A percentile compares a stretch with the other conserved stretches of the same genome.
Conservation (phyloP, 2,888 invertebrate species). For the Calephelis perditalis region DNA sequence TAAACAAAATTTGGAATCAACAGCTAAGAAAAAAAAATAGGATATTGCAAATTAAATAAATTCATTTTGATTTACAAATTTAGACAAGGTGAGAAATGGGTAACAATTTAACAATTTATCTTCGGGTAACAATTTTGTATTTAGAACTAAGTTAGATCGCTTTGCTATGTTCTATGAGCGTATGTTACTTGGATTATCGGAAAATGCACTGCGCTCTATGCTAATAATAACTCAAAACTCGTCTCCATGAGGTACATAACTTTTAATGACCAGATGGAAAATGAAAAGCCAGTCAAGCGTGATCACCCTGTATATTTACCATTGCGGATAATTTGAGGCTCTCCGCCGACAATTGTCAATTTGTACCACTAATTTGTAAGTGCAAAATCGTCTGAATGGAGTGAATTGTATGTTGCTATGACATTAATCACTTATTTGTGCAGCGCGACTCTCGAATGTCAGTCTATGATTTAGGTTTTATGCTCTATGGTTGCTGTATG, state of each 20-base stretch:
- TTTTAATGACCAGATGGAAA: constrained; percentile 16
- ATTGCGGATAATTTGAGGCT: constrained; percentile 5
- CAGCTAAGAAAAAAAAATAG: too few relatives aligned
- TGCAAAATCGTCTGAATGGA: constrained; percentile 3
- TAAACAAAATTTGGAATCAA: too few relatives aligned
- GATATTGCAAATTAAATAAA: too few relatives aligned
- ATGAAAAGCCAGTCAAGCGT: constrained; percentile 22
- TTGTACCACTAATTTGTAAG: constrained; percentile 6
- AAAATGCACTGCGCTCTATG: neutral
- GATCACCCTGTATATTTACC: constrained; percentile 11
- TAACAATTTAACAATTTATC: too few relatives aligned
- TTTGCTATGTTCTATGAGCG: too few relatives aligned
- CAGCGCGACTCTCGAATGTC: neutral
- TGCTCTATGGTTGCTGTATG: neutral
- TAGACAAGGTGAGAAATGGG: too few relatives aligned
- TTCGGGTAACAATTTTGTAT: too few relatives aligned
- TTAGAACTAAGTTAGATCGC: too few relatives aligned
- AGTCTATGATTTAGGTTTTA: constrained; percentile 7
- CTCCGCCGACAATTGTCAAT: constrained; percentile 3
- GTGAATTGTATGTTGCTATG: neutral
- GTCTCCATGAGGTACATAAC: neutral
- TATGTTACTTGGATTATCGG: neutral
- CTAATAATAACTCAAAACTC: neutral
- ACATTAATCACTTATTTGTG: neutral
- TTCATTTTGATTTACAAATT: too few relatives aligned